phyloP scores from a whole-genome alignment of 2,888 invertebrate species.

The Nasonovia ribisnigri region DNA sequence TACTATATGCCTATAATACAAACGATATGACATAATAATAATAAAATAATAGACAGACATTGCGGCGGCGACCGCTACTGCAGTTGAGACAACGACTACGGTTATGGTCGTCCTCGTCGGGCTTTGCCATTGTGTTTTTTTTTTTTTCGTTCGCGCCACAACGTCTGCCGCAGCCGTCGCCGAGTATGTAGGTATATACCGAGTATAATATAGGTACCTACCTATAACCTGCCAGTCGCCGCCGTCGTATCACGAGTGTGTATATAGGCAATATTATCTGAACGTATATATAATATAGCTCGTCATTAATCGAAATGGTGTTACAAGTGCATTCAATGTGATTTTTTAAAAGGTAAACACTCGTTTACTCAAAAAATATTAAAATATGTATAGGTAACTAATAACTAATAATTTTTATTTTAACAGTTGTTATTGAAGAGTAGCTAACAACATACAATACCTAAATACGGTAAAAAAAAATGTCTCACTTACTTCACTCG shows the following conservation, averaged over 20 bases:
- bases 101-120: constrained; percentile 37
- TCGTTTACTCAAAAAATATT: neutral
- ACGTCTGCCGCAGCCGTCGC: constrained; percentile 30
- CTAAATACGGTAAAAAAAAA: neutral
- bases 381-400: neutral
- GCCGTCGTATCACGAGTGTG: neutral
- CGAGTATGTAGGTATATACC: neutral
- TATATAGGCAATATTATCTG: neutral
- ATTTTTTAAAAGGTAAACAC: neutral
- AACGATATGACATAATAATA: neutral
- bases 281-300: neutral
- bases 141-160: constrained; percentile 39
- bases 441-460: neutral
- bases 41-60: constrained; percentile 30
- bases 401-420: too few relatives aligned
- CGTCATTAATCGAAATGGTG: neutral
- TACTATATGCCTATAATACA: neutral
- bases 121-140: constrained; percentile 55
- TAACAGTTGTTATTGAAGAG: too few relatives aligned
- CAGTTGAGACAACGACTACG: neutral
- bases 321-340: neutral
- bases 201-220: too few relatives aligned
- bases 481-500: neutral
- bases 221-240: neutral
- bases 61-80: constrained; percentile 28